Conservation (phyloP, 2,113 vertebrate genomes). For the Taxidea taxus region DNA sequence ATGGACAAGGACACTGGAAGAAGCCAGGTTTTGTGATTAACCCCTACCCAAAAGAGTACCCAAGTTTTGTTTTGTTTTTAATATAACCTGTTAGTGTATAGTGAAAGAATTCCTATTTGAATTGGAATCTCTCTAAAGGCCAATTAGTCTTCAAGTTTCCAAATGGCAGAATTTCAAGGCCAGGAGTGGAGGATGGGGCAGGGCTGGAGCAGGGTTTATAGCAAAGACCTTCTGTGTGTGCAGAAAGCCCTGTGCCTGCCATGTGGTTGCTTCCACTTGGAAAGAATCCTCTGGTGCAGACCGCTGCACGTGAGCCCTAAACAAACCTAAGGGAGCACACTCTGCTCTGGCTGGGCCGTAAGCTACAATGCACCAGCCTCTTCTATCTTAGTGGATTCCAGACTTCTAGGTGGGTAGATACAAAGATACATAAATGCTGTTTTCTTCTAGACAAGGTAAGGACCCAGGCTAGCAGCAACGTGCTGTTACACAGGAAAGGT, state of each 20-base stretch:
- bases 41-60: not conserved
- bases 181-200: not conserved
- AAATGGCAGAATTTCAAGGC: not conserved
- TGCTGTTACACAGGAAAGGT: not conserved
- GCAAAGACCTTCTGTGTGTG: not conserved
- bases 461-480: not conserved
- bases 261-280: not conserved
- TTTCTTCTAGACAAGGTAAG: not conserved
- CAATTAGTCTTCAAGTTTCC: not conserved
- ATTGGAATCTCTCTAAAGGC: not conserved
- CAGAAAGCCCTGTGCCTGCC: not conserved
- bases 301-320: not conserved
- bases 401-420: not conserved
- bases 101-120: not conserved
- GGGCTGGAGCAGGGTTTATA: accelerated
- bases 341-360: not conserved
- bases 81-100: not conserved
- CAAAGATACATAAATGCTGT: not conserved
- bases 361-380: not conserved
- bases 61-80: not conserved
- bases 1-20: not conserved
- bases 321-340: not conserved
- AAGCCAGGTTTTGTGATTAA: not conserved
- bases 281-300: not conserved
- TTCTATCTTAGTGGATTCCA: not conserved